A percentile compares a stretch with the other conserved stretches of the same genome.
Evolutionary conservation across 2,888 invertebrate genomes (phyloP).

Genomic region (Patella caerulea): DNA sequence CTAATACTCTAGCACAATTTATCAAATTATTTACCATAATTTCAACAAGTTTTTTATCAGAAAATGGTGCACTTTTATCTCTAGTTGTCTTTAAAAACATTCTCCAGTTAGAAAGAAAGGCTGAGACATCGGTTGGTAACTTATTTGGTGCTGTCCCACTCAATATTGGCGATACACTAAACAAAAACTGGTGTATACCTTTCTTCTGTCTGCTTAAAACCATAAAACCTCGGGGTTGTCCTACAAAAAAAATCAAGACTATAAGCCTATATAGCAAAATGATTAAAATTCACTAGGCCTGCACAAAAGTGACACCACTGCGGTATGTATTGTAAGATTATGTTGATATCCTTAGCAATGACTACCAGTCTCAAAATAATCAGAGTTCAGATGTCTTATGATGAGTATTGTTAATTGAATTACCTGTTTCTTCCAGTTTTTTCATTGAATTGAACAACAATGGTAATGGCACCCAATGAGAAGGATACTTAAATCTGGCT

Average conservation of each 20-base stretch:
- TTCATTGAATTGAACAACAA: conserved; percentile 67
- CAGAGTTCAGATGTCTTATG: too few species aligned
- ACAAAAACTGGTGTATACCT: conserved; percentile 21
- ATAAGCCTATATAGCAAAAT: too few species aligned
- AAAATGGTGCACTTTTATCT: not conserved
- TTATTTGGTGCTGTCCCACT: conserved; percentile 16
- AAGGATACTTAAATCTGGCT: conserved; percentile 72
- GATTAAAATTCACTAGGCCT: too few species aligned
- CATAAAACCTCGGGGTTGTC: conserved; percentile 42
- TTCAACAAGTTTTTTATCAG: not conserved
- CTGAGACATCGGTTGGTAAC: not conserved
- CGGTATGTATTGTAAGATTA: too few species aligned
- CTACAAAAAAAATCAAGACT: conserved; percentile 24
- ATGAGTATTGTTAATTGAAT: not conserved
- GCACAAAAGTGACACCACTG: too few species aligned
- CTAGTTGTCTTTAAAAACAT: not conserved
- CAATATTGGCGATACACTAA: conserved; percentile 28
- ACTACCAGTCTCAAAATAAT: too few species aligned
- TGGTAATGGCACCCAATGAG: conserved; percentile 69
- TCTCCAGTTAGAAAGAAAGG: not conserved
- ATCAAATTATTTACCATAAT: not conserved
- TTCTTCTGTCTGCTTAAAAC: conserved; percentile 13
- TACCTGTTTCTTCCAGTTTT: conserved; percentile 60
- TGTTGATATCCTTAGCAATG: too few species aligned
- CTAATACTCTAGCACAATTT: not conserved